Conservation (phyloP, 2,797 vertebrate species). For the Crenuchus spilurus region DNA sequence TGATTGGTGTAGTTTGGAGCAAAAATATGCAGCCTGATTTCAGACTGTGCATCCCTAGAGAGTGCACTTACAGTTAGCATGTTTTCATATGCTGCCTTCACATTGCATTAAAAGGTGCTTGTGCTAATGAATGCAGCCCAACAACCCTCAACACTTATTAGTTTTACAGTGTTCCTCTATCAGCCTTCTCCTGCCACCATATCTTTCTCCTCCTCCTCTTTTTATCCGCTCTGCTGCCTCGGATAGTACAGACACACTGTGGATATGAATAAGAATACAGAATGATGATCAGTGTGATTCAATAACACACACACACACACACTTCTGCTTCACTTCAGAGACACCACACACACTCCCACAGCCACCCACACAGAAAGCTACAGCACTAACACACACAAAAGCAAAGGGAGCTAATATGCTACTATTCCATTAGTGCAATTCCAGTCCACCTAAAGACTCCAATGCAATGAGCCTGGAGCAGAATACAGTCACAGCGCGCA, state of each 20-base stretch:
- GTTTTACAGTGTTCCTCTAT: constrained; percentile 16
- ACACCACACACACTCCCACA: constrained; percentile 13
- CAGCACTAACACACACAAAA: background rate
- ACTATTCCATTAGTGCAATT: constrained; percentile 33
- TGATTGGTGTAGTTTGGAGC: too few species aligned
- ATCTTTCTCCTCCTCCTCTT: constrained; percentile 14
- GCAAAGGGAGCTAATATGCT: constrained; percentile 23
- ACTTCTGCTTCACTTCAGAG: constrained; percentile 33
- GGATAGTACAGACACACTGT: constrained; percentile 26
- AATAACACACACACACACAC: constrained; percentile 28
- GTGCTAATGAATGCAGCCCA: constrained; percentile 10
- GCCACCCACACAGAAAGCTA: constrained; percentile 19
- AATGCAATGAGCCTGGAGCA: constrained; percentile 13
- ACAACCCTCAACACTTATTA: background rate
- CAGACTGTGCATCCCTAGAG: too few species aligned
- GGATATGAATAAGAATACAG: constrained; percentile 41
- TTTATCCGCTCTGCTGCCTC: constrained; percentile 33
- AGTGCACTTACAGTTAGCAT: background rate
- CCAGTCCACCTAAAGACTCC: constrained; percentile 9
- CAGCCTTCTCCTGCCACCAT: constrained; percentile 13
- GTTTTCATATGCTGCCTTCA: constrained; percentile 16
- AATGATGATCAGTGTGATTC: constrained; percentile 31
- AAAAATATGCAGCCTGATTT: too few species aligned
- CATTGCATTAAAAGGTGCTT: constrained; percentile 16
- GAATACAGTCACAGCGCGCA: constrained; percentile 3